These are phyloP conservation scores for Chelonoidis abingdonii DNA, from an alignment of 2,113 vertebrate species.

Conservation along the genomic window DNA sequence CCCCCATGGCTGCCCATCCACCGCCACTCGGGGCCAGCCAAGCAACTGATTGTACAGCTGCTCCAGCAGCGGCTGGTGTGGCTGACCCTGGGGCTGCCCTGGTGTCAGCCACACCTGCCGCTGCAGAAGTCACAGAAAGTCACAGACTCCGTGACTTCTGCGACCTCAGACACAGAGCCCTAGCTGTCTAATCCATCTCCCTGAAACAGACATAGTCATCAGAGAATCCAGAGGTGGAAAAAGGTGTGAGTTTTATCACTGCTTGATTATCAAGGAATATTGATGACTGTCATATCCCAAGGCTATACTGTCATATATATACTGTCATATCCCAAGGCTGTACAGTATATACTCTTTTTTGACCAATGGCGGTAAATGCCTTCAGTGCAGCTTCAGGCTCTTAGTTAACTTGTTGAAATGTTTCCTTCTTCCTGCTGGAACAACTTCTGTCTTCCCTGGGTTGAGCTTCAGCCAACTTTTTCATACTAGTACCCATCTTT, in stretches of 20 bases:
- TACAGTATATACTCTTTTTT: neutral
- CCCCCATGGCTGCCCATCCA: too few species aligned
- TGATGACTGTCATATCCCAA: neutral
- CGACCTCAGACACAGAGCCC: too few species aligned
- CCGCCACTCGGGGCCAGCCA: too few species aligned
- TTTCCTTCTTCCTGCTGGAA: neutral
- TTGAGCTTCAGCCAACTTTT: neutral
- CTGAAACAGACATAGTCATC: rapidly evolving
- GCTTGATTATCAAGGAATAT: neutral
- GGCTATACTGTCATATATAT: neutral
- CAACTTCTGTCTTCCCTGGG: neutral
- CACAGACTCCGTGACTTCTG: too few species aligned
- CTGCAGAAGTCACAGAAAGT: too few species aligned
- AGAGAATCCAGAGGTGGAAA: neutral
- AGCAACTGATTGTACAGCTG: too few species aligned
- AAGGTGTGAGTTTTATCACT: neutral
- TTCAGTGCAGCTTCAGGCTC: neutral
- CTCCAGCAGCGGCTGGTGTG: too few species aligned
- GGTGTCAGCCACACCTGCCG: too few species aligned
- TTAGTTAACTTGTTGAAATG: neutral
- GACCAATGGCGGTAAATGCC: neutral
- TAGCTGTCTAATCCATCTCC: neutral
- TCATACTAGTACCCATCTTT: neutral
- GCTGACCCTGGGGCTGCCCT: too few species aligned
- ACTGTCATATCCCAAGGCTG: neutral